A percentile compares a stretch with the other conserved stretches of the same genome.
Conservation (phyloP, 2,113 vertebrate genomes). For the Brachyhypopomus occidentalis region DNA sequence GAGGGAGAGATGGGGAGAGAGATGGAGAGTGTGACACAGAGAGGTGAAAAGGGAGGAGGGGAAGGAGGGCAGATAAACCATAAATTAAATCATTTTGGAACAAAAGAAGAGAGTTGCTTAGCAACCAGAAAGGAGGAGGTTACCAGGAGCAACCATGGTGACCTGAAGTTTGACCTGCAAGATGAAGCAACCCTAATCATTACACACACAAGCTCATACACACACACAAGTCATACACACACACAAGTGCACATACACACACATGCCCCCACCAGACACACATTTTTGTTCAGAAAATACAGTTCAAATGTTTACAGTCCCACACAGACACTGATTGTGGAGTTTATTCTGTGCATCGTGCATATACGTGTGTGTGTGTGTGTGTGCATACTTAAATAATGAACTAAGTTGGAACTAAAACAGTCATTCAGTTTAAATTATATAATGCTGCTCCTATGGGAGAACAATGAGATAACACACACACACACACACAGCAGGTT, state of each 20-base stretch:
- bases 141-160: constrained; percentile 72
- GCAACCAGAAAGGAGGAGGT: constrained; percentile 71
- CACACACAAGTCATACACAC: constrained; percentile 21
- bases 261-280: too few relatives aligned
- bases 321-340: background rate
- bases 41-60: constrained; percentile 17
- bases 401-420: constrained; percentile 15
- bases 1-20: background rate
- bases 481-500: background rate
- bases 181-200: constrained; percentile 62
- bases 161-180: constrained; percentile 75
- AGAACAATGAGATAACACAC: constrained; percentile 18
- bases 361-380: constrained; percentile 7
- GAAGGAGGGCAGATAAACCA: constrained; percentile 63
- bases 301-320: too few relatives aligned
- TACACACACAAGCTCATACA: constrained; percentile 12
- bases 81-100: constrained; percentile 78
- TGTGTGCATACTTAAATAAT: background rate
- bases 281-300: too few relatives aligned
- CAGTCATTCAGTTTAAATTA: constrained; percentile 29
- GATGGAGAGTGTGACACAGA: constrained; percentile 20
- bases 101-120: constrained; percentile 75
- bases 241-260: too few relatives aligned
- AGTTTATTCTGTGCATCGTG: background rate
- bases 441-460: constrained; percentile 12